Percentiles rank a stretch among this genome's conserved stretches.
Conservation (phyloP, 1,140 invertebrate species). For the Frieseomelitta varia region DNA sequence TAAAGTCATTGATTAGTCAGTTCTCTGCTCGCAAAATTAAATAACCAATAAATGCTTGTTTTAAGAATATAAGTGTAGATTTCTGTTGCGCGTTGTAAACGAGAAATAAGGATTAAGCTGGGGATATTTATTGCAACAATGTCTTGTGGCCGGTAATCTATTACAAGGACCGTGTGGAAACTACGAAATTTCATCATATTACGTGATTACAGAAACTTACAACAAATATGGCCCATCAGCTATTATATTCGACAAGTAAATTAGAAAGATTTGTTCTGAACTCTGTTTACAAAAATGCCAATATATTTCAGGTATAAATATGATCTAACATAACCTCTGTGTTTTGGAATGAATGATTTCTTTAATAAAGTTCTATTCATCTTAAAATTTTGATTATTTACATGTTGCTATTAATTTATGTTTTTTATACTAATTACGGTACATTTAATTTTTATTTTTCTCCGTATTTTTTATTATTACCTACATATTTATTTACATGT, state of each 20-base stretch:
- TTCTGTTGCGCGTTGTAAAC: background rate
- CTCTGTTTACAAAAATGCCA: constrained; percentile 71
- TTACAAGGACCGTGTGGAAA: constrained; percentile 1
- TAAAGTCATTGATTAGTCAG: background rate
- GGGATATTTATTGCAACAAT: constrained; percentile 36
- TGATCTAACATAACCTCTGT: constrained; percentile 72
- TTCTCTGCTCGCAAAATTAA: background rate
- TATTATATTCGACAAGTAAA: constrained; percentile 74
- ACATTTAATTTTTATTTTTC: background rate
- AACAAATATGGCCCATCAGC: constrained; percentile 74
- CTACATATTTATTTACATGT: background rate
- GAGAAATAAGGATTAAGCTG: background rate
- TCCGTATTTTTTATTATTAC: background rate
- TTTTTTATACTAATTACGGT: background rate
- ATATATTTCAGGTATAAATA: constrained; percentile 74
- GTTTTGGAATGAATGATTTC: constrained; percentile 49
- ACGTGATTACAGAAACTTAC: constrained; percentile 26
- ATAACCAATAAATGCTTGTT: background rate
- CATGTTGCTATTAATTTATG: background rate
- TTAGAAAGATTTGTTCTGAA: constrained; percentile 75
- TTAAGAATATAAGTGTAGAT: background rate
- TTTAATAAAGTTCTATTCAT: background rate
- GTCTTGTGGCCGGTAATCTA: constrained; percentile 52
- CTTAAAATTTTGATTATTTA: background rate
- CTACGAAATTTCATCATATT: constrained; percentile 46